Evolutionary conservation across 2,888 invertebrate genomes (phyloP).

Genomic region (Chrysopilus asiliformis): DNA sequence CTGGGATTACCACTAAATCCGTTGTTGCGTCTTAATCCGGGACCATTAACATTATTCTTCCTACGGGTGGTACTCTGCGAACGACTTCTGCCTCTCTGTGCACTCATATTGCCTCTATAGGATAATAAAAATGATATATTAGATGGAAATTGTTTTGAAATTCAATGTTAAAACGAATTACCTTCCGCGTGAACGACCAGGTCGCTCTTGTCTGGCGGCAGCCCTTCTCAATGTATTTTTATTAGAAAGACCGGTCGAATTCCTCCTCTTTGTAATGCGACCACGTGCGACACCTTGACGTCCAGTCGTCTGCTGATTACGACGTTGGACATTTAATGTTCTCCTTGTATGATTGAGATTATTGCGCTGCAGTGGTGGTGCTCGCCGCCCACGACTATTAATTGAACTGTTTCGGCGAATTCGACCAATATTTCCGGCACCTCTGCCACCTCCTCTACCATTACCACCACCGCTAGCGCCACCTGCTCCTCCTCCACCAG

Average conservation of each 20-base stretch:
- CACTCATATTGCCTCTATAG: conserved; percentile 7
- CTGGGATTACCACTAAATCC: conserved; percentile 5
- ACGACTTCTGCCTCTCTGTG: conserved; percentile 13
- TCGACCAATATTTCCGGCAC: conserved; percentile 1
- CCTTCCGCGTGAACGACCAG: conserved; percentile 13
- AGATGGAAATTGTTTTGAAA: background rate
- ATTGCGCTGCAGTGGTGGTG: no score
- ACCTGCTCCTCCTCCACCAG: background rate
- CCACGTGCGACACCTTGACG: conserved; percentile 25
- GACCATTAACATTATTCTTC: conserved; percentile 2
- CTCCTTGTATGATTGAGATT: no score
- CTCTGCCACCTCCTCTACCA: background rate
- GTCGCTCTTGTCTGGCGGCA: conserved; percentile 9
- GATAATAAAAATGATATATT: conserved; percentile 1
- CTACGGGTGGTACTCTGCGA: conserved; percentile 14
- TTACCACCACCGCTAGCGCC: conserved; percentile 1
- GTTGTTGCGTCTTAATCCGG: background rate
- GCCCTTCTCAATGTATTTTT: conserved; percentile 5
- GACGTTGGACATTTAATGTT: no score
- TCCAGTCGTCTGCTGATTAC: no score
- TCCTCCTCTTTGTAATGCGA: conserved; percentile 26
- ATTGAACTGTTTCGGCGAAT: conserved; percentile 4
- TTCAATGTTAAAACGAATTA: background rate
- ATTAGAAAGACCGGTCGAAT: conserved; percentile 16
- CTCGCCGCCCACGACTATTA: background rate